Evolutionary conservation across 2,888 invertebrate species (phyloP).

Genomic region (Sarcophaga caerulescens): DNA sequence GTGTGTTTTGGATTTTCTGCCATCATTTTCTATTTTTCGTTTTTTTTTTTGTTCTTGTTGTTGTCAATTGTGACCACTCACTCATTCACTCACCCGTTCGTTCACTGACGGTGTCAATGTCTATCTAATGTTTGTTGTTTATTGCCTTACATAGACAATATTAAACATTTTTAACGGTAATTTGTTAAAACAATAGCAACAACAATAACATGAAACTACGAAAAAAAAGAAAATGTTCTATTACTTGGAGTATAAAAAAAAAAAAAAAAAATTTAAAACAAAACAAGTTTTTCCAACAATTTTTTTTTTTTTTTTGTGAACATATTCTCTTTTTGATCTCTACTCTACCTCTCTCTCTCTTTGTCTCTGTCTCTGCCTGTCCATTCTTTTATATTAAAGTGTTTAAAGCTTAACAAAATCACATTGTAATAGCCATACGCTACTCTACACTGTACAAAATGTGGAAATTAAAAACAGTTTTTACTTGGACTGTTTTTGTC

Average conservation of each 20-base stretch:
- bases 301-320: too few species aligned
- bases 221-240: constrained; percentile 52
- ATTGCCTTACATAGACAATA: constrained; percentile 46
- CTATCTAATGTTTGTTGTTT: constrained; percentile 44
- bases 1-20: neutral
- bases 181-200: constrained; percentile 53
- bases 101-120: constrained; percentile 45
- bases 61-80: neutral
- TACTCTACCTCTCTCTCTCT: neutral
- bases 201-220: neutral
- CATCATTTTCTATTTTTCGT: neutral
- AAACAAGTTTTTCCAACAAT: too few species aligned
- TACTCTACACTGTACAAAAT: too few species aligned
- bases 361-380: constrained; percentile 10
- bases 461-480: too few species aligned
- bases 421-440: constrained; percentile 58
- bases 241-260: neutral
- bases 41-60: neutral
- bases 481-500: too few species aligned
- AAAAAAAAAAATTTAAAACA: too few species aligned
- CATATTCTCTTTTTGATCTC: too few species aligned
- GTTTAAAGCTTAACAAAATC: constrained; percentile 58
- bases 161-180: constrained; percentile 61
- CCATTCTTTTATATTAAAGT: neutral
- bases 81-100: neutral